A percentile compares a stretch with the other conserved stretches of the same genome.
phyloP scores from a whole-genome alignment of 2,888 invertebrate species.

The Cerastis leucographa region DNA sequence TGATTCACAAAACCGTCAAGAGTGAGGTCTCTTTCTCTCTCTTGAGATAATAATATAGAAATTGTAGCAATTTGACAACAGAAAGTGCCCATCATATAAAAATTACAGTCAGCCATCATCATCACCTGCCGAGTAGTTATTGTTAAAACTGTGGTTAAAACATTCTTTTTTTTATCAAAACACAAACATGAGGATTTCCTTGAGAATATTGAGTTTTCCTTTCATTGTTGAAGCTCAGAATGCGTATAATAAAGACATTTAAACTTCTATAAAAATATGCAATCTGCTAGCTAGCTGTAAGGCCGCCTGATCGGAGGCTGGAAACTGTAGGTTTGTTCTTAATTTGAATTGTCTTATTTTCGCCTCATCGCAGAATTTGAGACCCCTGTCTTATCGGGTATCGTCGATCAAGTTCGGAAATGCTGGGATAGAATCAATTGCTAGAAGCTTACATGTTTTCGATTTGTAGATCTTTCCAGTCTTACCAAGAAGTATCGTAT shows the following conservation, averaged over 20 bases:
- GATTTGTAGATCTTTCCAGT: no score
- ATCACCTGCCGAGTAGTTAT: neutral
- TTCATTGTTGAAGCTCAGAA: constrained; percentile 44
- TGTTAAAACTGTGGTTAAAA: neutral
- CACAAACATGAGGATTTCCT: constrained; percentile 41
- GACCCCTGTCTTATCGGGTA: neutral
- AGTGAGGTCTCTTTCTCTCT: neutral
- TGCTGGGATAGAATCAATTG: neutral
- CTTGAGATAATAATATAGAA: neutral
- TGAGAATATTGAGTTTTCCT: constrained; percentile 42
- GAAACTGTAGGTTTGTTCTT: neutral
- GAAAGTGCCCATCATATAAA: neutral
- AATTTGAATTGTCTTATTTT: neutral
- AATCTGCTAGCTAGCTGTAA: neutral
- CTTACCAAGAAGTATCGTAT: no score
- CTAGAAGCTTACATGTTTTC: neutral
- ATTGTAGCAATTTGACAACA: neutral
- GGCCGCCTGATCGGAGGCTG: constrained; percentile 7
- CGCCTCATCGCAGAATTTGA: neutral
- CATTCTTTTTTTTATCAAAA: constrained; percentile 38
- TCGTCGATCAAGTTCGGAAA: neutral
- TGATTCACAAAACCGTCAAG: no score
- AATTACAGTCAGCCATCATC: neutral
- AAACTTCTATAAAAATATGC: constrained; percentile 13
- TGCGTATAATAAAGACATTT: constrained; percentile 20